Evolutionary conservation across 2,797 vertebrate species (phyloP).

Genomic region (Spatula clypeata): DNA sequence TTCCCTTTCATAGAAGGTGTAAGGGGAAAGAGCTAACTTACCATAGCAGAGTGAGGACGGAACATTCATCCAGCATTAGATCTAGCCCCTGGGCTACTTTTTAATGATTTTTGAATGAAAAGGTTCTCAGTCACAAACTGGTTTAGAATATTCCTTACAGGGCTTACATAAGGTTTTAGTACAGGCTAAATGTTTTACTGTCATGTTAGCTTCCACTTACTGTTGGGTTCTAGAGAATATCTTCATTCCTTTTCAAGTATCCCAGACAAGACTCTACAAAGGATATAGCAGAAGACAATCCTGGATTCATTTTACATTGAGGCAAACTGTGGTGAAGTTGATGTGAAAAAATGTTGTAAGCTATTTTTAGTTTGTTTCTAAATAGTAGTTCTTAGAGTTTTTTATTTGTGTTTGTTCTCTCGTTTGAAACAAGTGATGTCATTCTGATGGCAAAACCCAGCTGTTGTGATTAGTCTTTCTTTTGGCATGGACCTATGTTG

Average conservation of each 20-base stretch:
- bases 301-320: neutral
- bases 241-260: neutral
- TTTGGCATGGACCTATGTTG: neutral
- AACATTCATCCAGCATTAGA: too few relatives aligned
- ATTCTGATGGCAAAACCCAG: constrained; percentile 28
- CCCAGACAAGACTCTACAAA: neutral
- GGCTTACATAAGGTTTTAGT: neutral
- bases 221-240: neutral
- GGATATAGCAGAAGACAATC: neutral
- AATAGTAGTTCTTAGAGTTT: neutral
- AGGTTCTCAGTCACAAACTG: neutral
- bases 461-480: neutral
- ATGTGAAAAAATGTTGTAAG: neutral
- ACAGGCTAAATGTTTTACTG: neutral
- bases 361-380: neutral
- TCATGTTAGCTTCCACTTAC: neutral
- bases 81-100: too few relatives aligned
- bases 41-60: too few relatives aligned
- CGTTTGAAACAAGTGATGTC: constrained; percentile 18
- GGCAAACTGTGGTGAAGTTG: neutral
- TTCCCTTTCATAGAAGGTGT: too few relatives aligned
- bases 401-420: neutral
- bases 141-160: neutral
- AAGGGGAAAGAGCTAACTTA: too few relatives aligned
- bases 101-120: neutral